Percentiles rank a stretch among this genome's conserved stretches.
phyloP scores from a whole-genome alignment of 92 coral and sea anemone genomes.

The Porites evermanni region DNA sequence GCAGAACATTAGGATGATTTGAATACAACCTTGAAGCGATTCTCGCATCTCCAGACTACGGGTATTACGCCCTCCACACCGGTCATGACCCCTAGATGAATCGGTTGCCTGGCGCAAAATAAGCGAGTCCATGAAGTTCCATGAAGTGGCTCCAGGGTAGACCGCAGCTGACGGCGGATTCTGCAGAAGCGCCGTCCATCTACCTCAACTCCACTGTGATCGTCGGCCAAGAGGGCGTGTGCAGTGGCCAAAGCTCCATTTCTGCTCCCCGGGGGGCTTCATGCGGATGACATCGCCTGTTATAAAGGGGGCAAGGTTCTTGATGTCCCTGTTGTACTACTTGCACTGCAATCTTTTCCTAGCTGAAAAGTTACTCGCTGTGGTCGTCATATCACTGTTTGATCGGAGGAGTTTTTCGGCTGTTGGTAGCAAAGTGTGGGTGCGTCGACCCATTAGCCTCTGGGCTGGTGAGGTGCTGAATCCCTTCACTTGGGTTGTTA shows the following conservation, averaged over 20 bases:
- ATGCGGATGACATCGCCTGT: constrained; percentile 48
- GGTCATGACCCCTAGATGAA: too few species aligned
- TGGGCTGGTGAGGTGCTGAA: constrained; percentile 59
- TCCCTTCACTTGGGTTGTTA: constrained; percentile 55
- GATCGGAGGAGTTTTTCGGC: not conserved
- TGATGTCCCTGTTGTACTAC: constrained; percentile 48
- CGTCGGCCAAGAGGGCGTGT: constrained; percentile 24
- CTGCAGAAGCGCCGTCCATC: constrained; percentile 51
- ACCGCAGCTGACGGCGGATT: constrained; percentile 53
- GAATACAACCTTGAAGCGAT: too few species aligned
- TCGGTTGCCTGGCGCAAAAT: too few species aligned
- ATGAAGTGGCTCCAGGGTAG: constrained; percentile 41
- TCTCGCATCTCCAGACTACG: too few species aligned
- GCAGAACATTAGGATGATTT: too few species aligned
- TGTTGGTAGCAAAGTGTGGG: constrained; percentile 50
- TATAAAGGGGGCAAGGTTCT: constrained; percentile 36
- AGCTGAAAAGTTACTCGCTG: too few species aligned
- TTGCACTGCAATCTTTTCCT: constrained; percentile 33
- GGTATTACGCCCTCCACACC: too few species aligned
- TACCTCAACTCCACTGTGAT: constrained; percentile 51
- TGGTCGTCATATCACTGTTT: too few species aligned
- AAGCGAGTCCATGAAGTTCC: too few species aligned
- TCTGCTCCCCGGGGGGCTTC: constrained; percentile 44
- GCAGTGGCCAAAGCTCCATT: constrained; percentile 22
- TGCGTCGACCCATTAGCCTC: constrained; percentile 51